A percentile compares a stretch with the other conserved stretches of the same genome.
These are phyloP conservation scores for Morpho deidamia DNA, from an alignment of 2,888 invertebrate genomes.

Conservation along the genomic window DNA sequence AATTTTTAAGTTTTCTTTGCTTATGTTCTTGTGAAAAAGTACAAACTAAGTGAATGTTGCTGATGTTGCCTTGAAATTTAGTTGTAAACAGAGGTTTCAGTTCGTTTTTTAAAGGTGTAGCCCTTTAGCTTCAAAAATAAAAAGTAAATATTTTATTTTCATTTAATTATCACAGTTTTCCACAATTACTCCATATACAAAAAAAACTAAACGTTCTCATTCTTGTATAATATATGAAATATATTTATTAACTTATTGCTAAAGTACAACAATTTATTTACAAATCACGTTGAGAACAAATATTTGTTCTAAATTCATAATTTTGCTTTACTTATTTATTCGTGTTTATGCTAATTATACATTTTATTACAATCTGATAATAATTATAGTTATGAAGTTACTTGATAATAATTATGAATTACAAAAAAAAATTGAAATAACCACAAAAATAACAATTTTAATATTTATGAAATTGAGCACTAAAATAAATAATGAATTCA, in stretches of 20 bases:
- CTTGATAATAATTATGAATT: not conserved
- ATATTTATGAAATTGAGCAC: slow-evolving; percentile 1
- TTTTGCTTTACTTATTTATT: too few relatives aligned
- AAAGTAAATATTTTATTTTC: not conserved
- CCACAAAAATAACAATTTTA: slow-evolving; percentile 1
- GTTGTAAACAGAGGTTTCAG: too few relatives aligned
- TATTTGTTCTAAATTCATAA: not conserved
- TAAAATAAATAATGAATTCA: slow-evolving; percentile 16
- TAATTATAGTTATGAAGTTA: not conserved
- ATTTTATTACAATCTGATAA: not conserved
- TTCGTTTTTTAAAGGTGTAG: not conserved
- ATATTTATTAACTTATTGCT: not conserved
- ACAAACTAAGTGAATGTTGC: too few relatives aligned
- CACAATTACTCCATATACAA: slow-evolving; percentile 11
- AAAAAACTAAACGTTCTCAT: too few relatives aligned
- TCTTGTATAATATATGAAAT: too few relatives aligned
- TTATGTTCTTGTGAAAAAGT: too few relatives aligned
- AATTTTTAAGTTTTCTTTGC: too few relatives aligned
- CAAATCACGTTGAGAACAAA: not conserved
- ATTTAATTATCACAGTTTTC: slow-evolving; percentile 30
- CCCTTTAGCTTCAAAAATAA: not conserved
- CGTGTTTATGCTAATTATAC: not conserved
- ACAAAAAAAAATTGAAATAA: not conserved
- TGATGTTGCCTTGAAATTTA: too few relatives aligned
- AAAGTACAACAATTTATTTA: not conserved